Conservation (phyloP, 2,888 invertebrate genomes). For the Mactromeris polynyma region DNA sequence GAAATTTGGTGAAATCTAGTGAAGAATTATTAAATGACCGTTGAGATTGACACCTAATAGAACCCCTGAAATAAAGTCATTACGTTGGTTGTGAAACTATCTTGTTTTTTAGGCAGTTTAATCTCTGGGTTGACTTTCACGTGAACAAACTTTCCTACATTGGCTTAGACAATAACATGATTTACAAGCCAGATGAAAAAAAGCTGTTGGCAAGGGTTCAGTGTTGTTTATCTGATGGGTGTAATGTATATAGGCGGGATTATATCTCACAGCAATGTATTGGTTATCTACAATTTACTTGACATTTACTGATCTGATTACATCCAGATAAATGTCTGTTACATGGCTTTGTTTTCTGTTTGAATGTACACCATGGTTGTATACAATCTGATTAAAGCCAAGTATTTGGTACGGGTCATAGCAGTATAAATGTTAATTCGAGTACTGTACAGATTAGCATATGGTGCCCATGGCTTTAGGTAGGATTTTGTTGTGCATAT, state of each 20-base stretch:
- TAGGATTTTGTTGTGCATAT: not conserved
- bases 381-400: not conserved
- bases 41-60: no score
- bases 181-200: constrained; percentile 1
- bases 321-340: not conserved
- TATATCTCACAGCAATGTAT: not conserved
- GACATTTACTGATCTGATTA: constrained; percentile 20
- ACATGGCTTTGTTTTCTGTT: constrained; percentile 7
- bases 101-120: not conserved
- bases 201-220: not conserved
- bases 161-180: not conserved
- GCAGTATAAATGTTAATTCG: not conserved
- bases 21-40: no score
- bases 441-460: not conserved
- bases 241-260: not conserved
- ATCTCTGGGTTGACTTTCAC: not conserved
- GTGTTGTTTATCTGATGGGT: not conserved
- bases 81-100: no score
- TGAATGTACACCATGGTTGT: not conserved
- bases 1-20: no score
- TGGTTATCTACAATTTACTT: constrained; percentile 5
- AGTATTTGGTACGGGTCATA: not conserved
- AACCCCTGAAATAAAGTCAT: no score
- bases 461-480: not conserved
- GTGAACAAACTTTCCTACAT: not conserved